These are phyloP conservation scores for Thamnaconus septentrionalis DNA, from an alignment of 2,113 vertebrate genomes.

Conservation along the genomic window DNA sequence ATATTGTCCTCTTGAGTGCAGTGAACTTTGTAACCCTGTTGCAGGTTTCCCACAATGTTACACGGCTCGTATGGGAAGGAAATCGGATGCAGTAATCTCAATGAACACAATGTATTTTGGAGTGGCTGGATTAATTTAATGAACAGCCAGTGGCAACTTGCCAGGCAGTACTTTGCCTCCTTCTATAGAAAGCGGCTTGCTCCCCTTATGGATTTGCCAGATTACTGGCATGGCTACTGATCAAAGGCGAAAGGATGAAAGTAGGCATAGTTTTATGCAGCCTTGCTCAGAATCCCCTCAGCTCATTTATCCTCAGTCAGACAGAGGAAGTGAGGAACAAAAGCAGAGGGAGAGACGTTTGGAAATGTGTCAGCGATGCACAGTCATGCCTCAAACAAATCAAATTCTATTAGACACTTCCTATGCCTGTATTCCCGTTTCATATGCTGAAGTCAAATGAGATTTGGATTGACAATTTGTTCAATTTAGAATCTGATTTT, in stretches of 20 bases:
- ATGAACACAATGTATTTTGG: too few relatives aligned
- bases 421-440: neutral
- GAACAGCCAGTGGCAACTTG: conserved; percentile 4
- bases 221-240: conserved; percentile 63
- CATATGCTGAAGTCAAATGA: too few relatives aligned
- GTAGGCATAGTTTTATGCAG: conserved; percentile 26
- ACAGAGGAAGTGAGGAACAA: conserved; percentile 25
- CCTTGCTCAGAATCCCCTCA: conserved; percentile 54
- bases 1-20: too few relatives aligned
- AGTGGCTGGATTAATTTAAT: conserved; percentile 5
- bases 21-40: too few relatives aligned
- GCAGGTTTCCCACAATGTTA: too few relatives aligned
- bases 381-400: conserved; percentile 52
- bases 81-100: too few relatives aligned
- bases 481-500: too few relatives aligned
- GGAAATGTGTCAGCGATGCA: conserved; percentile 46
- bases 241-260: conserved; percentile 45
- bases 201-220: conserved; percentile 62
- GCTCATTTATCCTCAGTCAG: conserved; percentile 58
- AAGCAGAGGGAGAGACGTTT: conserved; percentile 9
- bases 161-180: conserved; percentile 24
- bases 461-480: too few relatives aligned
- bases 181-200: conserved; percentile 32
- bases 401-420: conserved; percentile 38
- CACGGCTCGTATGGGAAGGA: too few relatives aligned